phyloP scores from a whole-genome alignment of 2,888 invertebrate species.

The Ypsolopha scabrella region DNA sequence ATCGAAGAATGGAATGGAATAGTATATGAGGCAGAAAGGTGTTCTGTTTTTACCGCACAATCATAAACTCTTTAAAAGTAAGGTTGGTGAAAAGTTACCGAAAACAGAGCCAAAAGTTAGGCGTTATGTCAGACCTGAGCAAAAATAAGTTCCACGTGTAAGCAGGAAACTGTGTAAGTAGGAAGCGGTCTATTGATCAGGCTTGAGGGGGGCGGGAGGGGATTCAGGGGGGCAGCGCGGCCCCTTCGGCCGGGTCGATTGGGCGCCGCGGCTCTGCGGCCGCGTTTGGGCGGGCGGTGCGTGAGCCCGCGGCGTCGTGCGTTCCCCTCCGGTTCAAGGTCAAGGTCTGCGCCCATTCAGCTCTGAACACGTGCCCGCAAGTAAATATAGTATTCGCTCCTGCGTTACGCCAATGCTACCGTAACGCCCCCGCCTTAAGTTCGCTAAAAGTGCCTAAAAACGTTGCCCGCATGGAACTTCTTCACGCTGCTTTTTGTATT shows the following conservation, averaged over 20 bases:
- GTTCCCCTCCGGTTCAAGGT: slow-evolving; percentile 61
- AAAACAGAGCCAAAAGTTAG: not conserved
- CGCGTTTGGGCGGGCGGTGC: slow-evolving; percentile 40
- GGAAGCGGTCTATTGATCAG: slow-evolving; percentile 48
- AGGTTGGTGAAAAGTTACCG: not conserved
- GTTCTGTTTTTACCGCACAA: no score
- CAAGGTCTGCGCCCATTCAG: slow-evolving; percentile 63
- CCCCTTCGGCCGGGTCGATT: slow-evolving; percentile 11
- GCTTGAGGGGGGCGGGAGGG: slow-evolving; percentile 8
- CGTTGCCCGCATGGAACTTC: not conserved
- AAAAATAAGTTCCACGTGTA: slow-evolving; percentile 19
- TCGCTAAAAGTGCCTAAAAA: slow-evolving; percentile 1
- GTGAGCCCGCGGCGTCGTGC: slow-evolving; percentile 37
- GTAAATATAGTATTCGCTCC: slow-evolving; percentile 62
- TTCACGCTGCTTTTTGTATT: no score
- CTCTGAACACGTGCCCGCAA: slow-evolving; percentile 61
- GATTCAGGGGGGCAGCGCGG: slow-evolving; percentile 15
- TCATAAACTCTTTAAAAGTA: not conserved
- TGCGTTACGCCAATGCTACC: slow-evolving; percentile 40
- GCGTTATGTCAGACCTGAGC: slow-evolving; percentile 5
- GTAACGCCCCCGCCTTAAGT: slow-evolving; percentile 20
- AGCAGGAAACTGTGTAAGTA: slow-evolving; percentile 36
- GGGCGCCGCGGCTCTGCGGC: slow-evolving; percentile 20
- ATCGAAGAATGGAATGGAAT: not conserved
- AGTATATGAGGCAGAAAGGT: not conserved